Evolutionary conservation across 2,888 invertebrate genomes (phyloP), one percentile per base, ranked within the genome.

Genomic region (Hedychridium roseum): DNA sequence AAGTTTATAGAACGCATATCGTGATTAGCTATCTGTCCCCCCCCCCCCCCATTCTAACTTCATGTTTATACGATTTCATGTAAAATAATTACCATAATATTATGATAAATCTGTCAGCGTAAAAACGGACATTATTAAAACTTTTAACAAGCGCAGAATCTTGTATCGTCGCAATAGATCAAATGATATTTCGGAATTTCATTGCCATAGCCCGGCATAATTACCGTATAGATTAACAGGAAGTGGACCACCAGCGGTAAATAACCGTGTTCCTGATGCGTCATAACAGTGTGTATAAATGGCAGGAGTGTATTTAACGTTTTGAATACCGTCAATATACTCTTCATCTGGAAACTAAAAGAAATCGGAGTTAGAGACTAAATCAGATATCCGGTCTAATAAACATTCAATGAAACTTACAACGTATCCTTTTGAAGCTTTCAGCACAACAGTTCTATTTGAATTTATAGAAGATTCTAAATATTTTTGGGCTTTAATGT

Each of bases 281-380:
- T 97, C 96, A 79, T 96, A 97, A 80, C 94, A 94, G 78, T 97
- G 97, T 1, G 97, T 96, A 80, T 97, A 97, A 70, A 97, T 94
- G 12, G 97, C 97, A 20, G 95, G 90, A 50, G 91, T 90, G 79
- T 96, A 94, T 80, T 92, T 91, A 45, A 90, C 87, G 67, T 90
- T 89, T 80, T 91, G 91, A 70, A 90, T 87, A 2, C 91, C 91
- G 62, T 93, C 92, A 54, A 90, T 86, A 61, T 88, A 91, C 65
- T 92, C 92, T 76, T 93, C 93, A 64, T 86, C 85, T 0, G 92
- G 91, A 80, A 90, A 92, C 92, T 92, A 75, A 60, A 7, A 37
- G 16, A 26, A 37, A 40, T 18, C 20, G 6, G 16, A 20, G 27
- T 17, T 15, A 6, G n/a, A n/a, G n/a, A n/a, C n/a, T n/a, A n/a